Evolutionary conservation across 2,888 invertebrate genomes (phyloP).

Genomic region (Meta bourneti): DNA sequence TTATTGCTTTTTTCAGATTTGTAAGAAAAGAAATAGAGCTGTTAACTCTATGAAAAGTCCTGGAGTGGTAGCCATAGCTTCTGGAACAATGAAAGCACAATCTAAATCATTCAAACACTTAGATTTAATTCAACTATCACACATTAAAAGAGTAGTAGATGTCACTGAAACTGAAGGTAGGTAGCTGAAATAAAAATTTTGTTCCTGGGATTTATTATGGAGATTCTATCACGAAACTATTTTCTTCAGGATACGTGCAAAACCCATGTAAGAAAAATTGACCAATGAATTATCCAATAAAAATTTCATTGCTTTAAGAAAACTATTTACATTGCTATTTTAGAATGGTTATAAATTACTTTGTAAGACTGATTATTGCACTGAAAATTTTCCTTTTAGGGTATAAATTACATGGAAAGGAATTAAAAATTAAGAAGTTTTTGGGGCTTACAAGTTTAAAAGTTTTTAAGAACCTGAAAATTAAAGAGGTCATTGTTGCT

Average conservation of each 20-base stretch:
- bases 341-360: too few species aligned
- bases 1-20: conserved; percentile 81
- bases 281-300: too few species aligned
- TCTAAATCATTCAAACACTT: conserved; percentile 94
- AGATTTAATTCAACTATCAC: conserved; percentile 91
- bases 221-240: not conserved
- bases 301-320: too few species aligned
- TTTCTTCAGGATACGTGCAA: too few species aligned
- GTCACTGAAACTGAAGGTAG: conserved; percentile 91
- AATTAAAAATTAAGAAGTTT: too few species aligned
- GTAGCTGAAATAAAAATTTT: conserved; percentile 63
- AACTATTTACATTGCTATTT: too few species aligned
- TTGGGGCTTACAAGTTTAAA: too few species aligned
- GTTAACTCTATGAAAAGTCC: conserved; percentile 84
- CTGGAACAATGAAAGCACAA: conserved; percentile 82
- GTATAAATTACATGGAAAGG: too few species aligned
- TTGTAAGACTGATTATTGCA: too few species aligned
- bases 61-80: conserved; percentile 82
- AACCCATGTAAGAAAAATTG: not conserved
- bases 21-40: conserved; percentile 83
- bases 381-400: too few species aligned
- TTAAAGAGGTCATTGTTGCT: too few species aligned
- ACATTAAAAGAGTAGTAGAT: conserved; percentile 94
- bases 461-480: too few species aligned
- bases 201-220: not conserved